Base-by-base conservation (phyloP, 1,140 invertebrate species). In the Drosophila ananassae region DNA sequence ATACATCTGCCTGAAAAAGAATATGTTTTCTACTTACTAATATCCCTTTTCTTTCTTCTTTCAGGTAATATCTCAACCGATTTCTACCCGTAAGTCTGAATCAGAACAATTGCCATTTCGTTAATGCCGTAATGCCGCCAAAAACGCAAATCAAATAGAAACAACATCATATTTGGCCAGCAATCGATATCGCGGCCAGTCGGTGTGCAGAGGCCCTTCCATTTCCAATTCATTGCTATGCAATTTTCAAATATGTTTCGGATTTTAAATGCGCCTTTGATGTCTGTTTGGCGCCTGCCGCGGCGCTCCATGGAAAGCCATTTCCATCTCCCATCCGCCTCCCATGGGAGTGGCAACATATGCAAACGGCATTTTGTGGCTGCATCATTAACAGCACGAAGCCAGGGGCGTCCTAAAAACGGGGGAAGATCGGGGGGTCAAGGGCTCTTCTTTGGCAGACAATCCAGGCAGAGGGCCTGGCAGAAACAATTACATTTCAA, bases 401-500 rank as follows among this genome's bases (percentile, higher is more conserved):
- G 55, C 34, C 48, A 58, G 24, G 37, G 24, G 51, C 34, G 50
- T 9, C 30, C 12, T 2, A 25, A 28, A 22, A 22, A 10, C 17
- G 37, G 46, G 2, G 13, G 1, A 32, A 5, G 17, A 8, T 0
- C 3, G 9, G 17, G 73, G 68, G 53, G 53, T 25, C 25, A 30
- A 41, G 58, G 25, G 60, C 34, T 34, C 7, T n/a, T 5, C 13
- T 46, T 64, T 48, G 60, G 24, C 63, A 67, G 63, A 67, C 63
- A 58, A 58, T 58, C 44, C 17, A 17, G 17, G 17, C 17, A 17
- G 56, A 21, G 56, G 56, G 17, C 44, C 56, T 32, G 56, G 73
- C 78, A 61, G 89, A 77, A 87, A 87, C 82, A 87, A 87, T 87
- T 87, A 87, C 82, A 87, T 89, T 87, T 87, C 83, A 87, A 87